A percentile compares a stretch with the other conserved stretches of the same genome.
These are phyloP conservation scores for Megaceryle maxima DNA, from an alignment of 2,113 vertebrate species.

Conservation along the genomic window DNA sequence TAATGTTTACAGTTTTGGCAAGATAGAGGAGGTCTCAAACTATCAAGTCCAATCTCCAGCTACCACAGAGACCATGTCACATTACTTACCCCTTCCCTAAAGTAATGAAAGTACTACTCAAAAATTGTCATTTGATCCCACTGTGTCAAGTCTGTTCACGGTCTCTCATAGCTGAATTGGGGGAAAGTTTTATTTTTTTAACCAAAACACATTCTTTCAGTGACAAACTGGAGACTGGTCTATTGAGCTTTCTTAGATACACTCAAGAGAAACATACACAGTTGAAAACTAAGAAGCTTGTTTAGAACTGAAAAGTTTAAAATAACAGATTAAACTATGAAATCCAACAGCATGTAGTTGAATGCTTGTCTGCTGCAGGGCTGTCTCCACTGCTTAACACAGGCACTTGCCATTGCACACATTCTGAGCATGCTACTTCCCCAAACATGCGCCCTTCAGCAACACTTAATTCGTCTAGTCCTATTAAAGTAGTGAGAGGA, in stretches of 20 bases:
- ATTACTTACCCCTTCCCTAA: not conserved
- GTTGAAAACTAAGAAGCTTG: not conserved
- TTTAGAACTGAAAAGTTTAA: not conserved
- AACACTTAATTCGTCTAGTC: conserved; percentile 72
- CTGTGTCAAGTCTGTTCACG: not conserved
- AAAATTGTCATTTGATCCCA: not conserved
- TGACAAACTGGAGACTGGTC: not conserved
- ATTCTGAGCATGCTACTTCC: conserved; percentile 72
- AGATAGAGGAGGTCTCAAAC: not conserved
- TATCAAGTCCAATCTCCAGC: not conserved
- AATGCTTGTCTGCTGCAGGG: not conserved
- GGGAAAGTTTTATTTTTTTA: not conserved
- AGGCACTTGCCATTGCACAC: conserved; percentile 61
- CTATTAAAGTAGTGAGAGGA: conserved; percentile 72
- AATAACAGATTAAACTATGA: not conserved
- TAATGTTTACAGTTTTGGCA: not conserved
- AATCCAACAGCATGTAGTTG: not conserved
- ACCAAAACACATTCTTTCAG: not conserved
- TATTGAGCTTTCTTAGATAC: not conserved
- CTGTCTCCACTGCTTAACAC: conserved; percentile 32
- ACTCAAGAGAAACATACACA: not conserved
- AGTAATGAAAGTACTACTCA: not conserved
- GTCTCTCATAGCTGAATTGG: not conserved
- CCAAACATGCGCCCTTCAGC: conserved; percentile 71
- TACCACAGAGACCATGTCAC: not conserved